phyloP scores from a whole-genome alignment of 2,113 vertebrate genomes.

The Typhlomys cinereus region DNA sequence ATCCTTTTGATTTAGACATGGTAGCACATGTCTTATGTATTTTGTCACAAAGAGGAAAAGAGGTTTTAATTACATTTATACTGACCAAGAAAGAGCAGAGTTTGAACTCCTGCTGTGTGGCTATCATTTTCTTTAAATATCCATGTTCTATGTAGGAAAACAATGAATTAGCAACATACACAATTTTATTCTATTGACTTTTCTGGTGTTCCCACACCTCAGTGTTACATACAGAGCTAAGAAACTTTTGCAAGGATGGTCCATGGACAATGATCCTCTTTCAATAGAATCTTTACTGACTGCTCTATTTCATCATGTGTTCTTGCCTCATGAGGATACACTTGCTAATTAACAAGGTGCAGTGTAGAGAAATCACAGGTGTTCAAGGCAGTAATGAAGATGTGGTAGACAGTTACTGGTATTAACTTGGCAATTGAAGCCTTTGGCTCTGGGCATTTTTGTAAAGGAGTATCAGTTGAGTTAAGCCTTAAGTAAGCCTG shows the following conservation, averaged over 20 bases:
- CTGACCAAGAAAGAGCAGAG: background rate
- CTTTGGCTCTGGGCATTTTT: too few relatives aligned
- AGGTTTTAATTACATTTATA: background rate
- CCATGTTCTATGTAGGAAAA: background rate
- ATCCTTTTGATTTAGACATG: background rate
- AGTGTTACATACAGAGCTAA: background rate
- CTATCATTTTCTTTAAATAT: background rate
- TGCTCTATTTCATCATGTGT: slow-evolving; percentile 73
- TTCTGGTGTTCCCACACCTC: background rate
- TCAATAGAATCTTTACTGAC: slow-evolving; percentile 48
- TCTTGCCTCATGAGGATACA: slow-evolving; percentile 72
- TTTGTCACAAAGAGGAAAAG: background rate
- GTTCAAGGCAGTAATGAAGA: slow-evolving; percentile 69
- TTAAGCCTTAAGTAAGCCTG: too few relatives aligned
- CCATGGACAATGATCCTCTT: slow-evolving; percentile 21
- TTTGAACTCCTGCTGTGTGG: background rate
- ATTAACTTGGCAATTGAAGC: too few relatives aligned
- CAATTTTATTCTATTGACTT: slow-evolving; percentile 1
- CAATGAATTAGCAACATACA: background rate
- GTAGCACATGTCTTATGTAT: background rate
- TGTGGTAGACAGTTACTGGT: too few relatives aligned
- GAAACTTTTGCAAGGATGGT: background rate
- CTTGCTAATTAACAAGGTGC: slow-evolving; percentile 57
- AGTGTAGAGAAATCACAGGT: slow-evolving; percentile 40
- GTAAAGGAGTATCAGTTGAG: too few relatives aligned